Evolutionary conservation across 2,113 vertebrate genomes (phyloP).

Genomic region (Hystrix brachyura): DNA sequence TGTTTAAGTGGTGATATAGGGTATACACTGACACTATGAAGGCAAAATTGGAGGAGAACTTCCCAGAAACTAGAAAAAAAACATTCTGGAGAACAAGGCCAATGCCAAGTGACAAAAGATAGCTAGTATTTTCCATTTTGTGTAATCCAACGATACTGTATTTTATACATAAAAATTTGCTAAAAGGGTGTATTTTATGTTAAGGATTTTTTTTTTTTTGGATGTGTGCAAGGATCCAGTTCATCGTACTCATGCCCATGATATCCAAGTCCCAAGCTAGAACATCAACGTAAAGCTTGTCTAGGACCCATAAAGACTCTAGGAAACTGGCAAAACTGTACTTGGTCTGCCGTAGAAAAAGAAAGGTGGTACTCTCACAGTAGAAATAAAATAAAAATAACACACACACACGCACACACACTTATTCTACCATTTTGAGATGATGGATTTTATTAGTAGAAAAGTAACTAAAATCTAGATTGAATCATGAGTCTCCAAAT

Average conservation of each 20-base stretch:
- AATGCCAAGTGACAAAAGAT: not conserved
- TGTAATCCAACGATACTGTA: not conserved
- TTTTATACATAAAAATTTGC: not conserved
- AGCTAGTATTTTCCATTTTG: not conserved
- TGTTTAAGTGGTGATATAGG: not conserved
- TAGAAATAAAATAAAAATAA: slow-evolving; percentile 16
- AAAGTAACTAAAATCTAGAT: not conserved
- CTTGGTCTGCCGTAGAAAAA: not conserved
- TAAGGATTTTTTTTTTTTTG: not conserved
- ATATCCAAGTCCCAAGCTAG: not conserved
- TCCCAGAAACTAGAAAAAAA: not conserved
- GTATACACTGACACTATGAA: not conserved
- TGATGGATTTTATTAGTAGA: not conserved
- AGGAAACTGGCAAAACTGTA: not conserved
- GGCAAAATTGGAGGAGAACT: not conserved
- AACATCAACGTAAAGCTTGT: not conserved
- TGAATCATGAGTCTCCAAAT: not conserved
- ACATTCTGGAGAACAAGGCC: not conserved
- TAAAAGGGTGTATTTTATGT: not conserved
- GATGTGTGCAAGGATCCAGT: not conserved
- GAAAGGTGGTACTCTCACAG: not conserved
- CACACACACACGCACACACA: not conserved
- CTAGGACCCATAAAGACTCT: not conserved
- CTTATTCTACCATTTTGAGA: not conserved
- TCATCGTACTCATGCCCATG: not conserved